phyloP scores from a whole-genome alignment of 2,888 invertebrate species.

The Rhingia campestris region DNA sequence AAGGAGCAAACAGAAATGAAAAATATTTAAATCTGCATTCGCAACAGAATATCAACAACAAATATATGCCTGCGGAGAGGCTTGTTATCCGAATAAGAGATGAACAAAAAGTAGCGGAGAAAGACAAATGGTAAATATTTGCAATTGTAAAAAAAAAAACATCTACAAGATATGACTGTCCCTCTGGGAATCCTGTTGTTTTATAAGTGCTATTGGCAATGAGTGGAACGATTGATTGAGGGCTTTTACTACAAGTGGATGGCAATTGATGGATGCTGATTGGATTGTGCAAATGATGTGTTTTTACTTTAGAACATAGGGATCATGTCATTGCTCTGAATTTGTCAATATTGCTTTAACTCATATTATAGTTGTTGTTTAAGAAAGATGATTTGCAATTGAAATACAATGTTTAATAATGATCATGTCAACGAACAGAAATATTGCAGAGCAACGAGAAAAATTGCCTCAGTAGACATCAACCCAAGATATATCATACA shows the following conservation, averaged over 20 bases:
- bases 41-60: background rate
- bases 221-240: conserved; percentile 52
- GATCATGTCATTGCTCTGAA: background rate
- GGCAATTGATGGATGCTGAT: conserved; percentile 31
- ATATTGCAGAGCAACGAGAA: no score
- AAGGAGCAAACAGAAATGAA: conserved; percentile 9
- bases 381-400: no score
- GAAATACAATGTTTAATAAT: no score
- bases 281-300: conserved; percentile 9
- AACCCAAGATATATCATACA: no score
- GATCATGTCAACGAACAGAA: no score
- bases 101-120: conserved; percentile 11
- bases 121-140: conserved; percentile 46
- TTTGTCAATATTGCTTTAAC: no score
- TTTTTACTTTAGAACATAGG: background rate
- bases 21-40: background rate
- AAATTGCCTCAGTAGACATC: no score
- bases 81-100: conserved; percentile 15
- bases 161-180: conserved; percentile 29
- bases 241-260: conserved; percentile 33
- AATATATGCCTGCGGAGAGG: background rate
- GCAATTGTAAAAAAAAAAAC: conserved; percentile 10
- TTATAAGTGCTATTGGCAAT: conserved; percentile 15
- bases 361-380: no score
- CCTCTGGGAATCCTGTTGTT: conserved; percentile 4